These are phyloP conservation scores for Galerucella pusilla DNA, from an alignment of 2,888 invertebrate species.

Conservation along the genomic window DNA sequence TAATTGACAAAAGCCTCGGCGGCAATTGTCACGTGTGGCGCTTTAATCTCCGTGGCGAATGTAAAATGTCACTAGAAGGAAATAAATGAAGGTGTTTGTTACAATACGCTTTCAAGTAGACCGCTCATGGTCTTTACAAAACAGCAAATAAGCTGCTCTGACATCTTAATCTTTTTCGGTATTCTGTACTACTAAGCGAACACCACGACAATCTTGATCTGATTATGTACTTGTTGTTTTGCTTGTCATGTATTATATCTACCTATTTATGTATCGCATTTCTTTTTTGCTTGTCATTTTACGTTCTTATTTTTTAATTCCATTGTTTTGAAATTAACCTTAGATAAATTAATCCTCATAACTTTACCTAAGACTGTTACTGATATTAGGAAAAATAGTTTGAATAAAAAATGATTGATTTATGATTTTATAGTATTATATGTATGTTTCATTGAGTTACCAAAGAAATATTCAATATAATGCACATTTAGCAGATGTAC, in stretches of 20 bases:
- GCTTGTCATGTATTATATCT: conserved; percentile 35
- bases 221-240: conserved; percentile 47
- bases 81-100: conserved; percentile 66
- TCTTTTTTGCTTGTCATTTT: not conserved
- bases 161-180: conserved; percentile 54
- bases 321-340: not conserved
- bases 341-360: not conserved
- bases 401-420: no score
- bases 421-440: no score
- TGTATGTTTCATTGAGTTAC: no score
- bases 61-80: conserved; percentile 64
- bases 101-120: conserved; percentile 47
- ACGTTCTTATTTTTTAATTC: no score
- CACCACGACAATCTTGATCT: conserved; percentile 42
- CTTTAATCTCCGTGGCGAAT: conserved; percentile 65
- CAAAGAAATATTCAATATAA: no score
- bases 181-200: conserved; percentile 27
- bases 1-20: conserved; percentile 60
- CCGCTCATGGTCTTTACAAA: conserved; percentile 43
- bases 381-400: no score
- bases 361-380: not conserved
- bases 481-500: no score
- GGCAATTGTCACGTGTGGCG: conserved; percentile 59
- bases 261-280: conserved; percentile 11
- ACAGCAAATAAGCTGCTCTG: conserved; percentile 52